Evolutionary conservation across 2,797 vertebrate genomes (phyloP).

Genomic region (Molothrus aeneus): DNA sequence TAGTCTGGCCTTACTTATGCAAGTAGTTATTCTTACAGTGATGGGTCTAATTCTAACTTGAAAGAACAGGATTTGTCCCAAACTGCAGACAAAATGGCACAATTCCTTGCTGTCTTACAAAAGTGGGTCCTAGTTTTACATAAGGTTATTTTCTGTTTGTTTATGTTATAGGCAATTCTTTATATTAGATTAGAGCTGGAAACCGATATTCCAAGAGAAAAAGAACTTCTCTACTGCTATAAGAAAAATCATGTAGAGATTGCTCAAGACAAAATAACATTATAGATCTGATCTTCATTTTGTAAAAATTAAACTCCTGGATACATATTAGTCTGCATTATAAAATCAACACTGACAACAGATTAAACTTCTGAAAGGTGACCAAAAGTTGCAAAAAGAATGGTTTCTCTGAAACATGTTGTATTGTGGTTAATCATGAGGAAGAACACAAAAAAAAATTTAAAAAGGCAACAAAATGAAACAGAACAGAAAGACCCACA

Average conservation of each 20-base stretch:
- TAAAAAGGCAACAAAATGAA: not conserved
- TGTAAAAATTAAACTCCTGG: not conserved
- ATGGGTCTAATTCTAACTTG: not conserved
- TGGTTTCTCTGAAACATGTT: not conserved
- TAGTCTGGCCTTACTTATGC: not conserved
- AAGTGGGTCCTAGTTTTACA: not conserved
- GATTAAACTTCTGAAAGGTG: constrained; percentile 6
- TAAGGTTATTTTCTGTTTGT: not conserved
- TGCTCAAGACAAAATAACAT: not conserved
- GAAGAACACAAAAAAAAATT: not conserved
- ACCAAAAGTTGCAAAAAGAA: not conserved
- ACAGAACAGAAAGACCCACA: not conserved
- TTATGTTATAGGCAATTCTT: not conserved
- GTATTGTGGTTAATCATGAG: not conserved
- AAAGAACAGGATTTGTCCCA: not conserved
- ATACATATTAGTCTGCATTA: not conserved
- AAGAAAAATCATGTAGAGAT: not conserved
- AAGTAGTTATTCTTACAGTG: not conserved
- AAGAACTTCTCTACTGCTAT: not conserved
- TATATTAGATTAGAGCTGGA: not conserved
- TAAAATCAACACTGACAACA: not conserved
- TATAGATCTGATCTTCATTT: not conserved
- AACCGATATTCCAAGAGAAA: not conserved
- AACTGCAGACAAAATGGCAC: not conserved
- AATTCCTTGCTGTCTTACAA: not conserved